Conservation (phyloP, 1,140 invertebrate genomes). For the Drosophila takahashii region DNA sequence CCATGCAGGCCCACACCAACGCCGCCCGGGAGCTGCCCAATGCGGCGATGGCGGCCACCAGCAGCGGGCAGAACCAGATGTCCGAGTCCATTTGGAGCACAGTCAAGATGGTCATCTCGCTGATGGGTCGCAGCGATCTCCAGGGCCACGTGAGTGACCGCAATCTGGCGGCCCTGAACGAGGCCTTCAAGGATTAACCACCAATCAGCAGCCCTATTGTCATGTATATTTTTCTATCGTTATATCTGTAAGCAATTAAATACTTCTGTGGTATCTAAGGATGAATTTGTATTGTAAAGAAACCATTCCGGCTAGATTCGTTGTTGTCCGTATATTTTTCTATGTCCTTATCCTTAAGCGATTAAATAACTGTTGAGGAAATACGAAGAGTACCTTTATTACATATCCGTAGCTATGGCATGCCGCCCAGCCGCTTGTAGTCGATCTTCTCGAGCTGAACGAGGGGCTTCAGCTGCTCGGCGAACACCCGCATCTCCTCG, state of each 20-base stretch:
- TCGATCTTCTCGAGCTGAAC: constrained; percentile 96
- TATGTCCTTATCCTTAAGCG: neutral
- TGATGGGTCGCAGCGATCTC: constrained; percentile 93
- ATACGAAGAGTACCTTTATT: neutral
- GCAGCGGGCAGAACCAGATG: constrained; percentile 88
- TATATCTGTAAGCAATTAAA: constrained; percentile 14
- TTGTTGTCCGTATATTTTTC: neutral
- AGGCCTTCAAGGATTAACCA: constrained; percentile 74
- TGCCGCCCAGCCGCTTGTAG: constrained; percentile 90
- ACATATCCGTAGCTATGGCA: constrained; percentile 76
- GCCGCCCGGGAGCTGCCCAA: constrained; percentile 86
- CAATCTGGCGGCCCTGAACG: constrained; percentile 71
- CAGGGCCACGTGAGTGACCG: constrained; percentile 67
- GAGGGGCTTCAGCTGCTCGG: constrained; percentile 96
- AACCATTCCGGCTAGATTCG: constrained; percentile 2
- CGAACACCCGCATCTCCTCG: constrained; percentile 97
- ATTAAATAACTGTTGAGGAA: constrained; percentile 21
- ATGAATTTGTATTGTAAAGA: neutral
- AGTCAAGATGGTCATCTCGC: constrained; percentile 94
- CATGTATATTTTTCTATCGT: constrained; percentile 10
- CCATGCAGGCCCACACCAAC: constrained; percentile 94
- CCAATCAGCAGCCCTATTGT: neutral
- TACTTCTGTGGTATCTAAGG: constrained; percentile 2
- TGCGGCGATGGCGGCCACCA: constrained; percentile 74
- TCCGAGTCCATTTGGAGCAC: constrained; percentile 98